Base-by-base conservation (phyloP, 1,140 invertebrate genomes). In the Potamilus streckersoni region DNA sequence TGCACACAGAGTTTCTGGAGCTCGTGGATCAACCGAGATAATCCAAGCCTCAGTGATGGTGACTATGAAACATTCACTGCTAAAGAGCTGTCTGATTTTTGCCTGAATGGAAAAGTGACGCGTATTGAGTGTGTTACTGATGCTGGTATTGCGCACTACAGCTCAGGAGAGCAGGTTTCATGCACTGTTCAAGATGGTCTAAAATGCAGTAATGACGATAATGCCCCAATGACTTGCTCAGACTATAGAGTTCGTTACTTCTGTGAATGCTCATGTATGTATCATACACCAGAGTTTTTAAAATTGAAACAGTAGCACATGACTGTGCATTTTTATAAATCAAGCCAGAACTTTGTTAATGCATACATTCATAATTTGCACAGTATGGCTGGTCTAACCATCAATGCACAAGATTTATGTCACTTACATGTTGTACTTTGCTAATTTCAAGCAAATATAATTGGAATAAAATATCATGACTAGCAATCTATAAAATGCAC, bases 181-280 rank as follows among this genome's bases (percentile, higher is more conserved):
- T 85, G 84, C 73, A 73, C 70, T 55, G 17, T 83, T 11, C 69
- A 77, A 16, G 73, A 75, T 38, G 63, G 71, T 59, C 63, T 76
- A 60, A 27, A 61, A 64, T 78, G 70, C 31, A 57, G 66, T 23
- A 63, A 80, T 61, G 68, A 56, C 4, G 79, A 80, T 59, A 80
- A 83, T 73, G 56, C 55, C 23, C 80, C 75, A 6, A 72, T 82
- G 49, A 72, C 75, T 56, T 91, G 90, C 70, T 67, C 80, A 11
- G 89, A 90, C 79, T 87, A 87, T 74, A 88, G 90, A 78, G 82
- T 90, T n/a, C 79, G 88, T 65, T 86, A 90, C 59, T 80, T 83
- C 64, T 91, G 90, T 65, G 61, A 86, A 60, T 91, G 90, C 76
- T 38, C 67, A 67, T 78, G 85, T 86, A 69, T 49, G 38, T 49